Conservation (phyloP, 2,113 vertebrate species). For the Paratilapia polleni region DNA sequence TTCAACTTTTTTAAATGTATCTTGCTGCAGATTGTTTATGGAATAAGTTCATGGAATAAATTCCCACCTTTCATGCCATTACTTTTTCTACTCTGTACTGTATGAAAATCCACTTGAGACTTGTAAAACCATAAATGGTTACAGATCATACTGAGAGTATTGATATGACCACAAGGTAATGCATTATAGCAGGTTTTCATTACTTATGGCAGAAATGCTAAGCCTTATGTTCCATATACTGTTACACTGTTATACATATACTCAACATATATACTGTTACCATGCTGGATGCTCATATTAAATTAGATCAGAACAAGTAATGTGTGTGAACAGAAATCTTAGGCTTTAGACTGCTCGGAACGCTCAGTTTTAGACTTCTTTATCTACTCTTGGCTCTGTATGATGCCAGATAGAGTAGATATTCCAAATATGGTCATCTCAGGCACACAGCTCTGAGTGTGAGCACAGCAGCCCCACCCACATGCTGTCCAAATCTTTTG, state of each 20-base stretch:
- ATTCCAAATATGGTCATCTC: neutral
- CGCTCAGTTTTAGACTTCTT: neutral
- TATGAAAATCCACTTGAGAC: neutral
- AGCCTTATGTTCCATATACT: neutral
- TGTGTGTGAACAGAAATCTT: neutral
- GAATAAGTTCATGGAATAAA: neutral
- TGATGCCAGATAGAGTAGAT: neutral
- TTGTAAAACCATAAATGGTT: neutral
- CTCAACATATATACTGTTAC: too few relatives aligned
- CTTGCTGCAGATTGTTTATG: neutral
- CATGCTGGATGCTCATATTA: neutral
- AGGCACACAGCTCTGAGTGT: neutral
- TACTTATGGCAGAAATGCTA: neutral
- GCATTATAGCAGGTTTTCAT: neutral
- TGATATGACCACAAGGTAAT: neutral
- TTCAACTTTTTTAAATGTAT: accelerated
- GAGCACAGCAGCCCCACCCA: neutral
- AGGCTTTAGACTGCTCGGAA: neutral
- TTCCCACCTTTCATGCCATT: neutral
- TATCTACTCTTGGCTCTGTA: neutral
- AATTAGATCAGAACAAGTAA: neutral
- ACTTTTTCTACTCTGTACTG: neutral
- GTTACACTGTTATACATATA: neutral
- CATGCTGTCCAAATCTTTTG: neutral
- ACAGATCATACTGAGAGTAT: neutral